Evolutionary conservation across 2,113 vertebrate species (phyloP).

Genomic region (Ciconia boyciana): DNA sequence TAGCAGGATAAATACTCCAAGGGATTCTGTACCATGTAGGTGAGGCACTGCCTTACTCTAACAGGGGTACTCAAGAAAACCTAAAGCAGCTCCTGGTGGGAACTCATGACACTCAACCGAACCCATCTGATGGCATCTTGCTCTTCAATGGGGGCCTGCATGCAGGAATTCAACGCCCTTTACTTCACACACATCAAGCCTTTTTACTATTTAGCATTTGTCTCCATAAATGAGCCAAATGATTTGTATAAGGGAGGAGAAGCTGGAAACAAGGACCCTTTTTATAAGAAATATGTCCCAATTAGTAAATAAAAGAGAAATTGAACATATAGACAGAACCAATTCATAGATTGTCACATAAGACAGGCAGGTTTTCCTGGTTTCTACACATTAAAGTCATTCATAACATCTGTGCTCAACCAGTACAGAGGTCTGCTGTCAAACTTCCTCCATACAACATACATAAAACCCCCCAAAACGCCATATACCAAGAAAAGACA

Average conservation of each 20-base stretch:
- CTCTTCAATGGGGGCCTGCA: neutral
- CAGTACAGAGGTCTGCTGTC: neutral
- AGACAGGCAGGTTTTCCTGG: neutral
- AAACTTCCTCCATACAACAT: neutral
- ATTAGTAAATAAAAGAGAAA: neutral
- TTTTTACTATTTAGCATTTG: neutral
- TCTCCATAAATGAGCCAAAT: neutral
- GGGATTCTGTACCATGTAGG: neutral
- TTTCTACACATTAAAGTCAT: neutral
- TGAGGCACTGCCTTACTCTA: neutral
- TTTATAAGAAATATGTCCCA: neutral
- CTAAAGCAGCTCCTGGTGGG: neutral
- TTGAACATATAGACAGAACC: neutral
- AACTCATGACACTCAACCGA: neutral
- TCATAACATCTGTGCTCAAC: neutral
- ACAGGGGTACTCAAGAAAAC: neutral
- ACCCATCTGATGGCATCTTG: accelerated
- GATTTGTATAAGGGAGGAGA: neutral
- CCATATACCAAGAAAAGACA: neutral
- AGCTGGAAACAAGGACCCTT: neutral
- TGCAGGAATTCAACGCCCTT: neutral
- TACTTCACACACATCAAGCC: neutral
- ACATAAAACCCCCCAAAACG: neutral
- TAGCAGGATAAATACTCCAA: neutral
- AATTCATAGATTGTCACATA: neutral